Base-by-base conservation (phyloP, 1,140 invertebrate genomes). In the Lasioglossum albipes region DNA sequence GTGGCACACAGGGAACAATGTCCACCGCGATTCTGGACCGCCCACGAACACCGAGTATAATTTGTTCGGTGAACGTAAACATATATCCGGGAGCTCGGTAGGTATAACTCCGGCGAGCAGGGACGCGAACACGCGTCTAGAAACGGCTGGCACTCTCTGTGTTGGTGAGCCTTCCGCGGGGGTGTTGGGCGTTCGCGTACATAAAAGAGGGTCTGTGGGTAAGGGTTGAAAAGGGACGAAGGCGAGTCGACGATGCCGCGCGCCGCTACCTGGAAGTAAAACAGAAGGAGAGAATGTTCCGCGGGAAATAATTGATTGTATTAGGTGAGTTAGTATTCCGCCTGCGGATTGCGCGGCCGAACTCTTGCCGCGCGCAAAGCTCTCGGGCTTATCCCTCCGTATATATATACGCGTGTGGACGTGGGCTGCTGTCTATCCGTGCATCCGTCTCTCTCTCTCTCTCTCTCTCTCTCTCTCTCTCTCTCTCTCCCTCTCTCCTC, bases 251-350 rank as follows among this genome's bases (percentile, higher is more conserved):
- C 61, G 79, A 82, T 72, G 72, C 83, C 82, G 49, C 83, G 75
- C 82, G 72, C 68, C 77, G 79, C 62, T 73, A 74, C 73, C 67
- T 84, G 88, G 88, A 90, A 92, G 88, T 91, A 89, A 91, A 89
- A 90, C 85, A 90, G 87, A 90, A 91, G 88, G 87, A 89, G 85
- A 87, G 86, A 88, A 90, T 89, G 88, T 89, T 91, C 85, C 89
- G 83, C 85, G 86, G 88, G 88, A 90, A 92, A 92, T 91, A 92
- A 92, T 92, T 92, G 91, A 92, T 93, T 92, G 91, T 92, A 92
- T 92, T 92, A 92, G 89, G 88, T 84, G 89, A 92, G 90, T 92
- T 92, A 89, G 91, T 92, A 92, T 93, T 93, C 91, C 80, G 82
- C 75, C 73, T 84, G 87, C 85, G 89, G 89, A 92, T 91, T 90